Evolutionary conservation across 2,113 vertebrate genomes (phyloP), one percentile per base, ranked within the genome.

Genomic region (Parotia lawesii): DNA sequence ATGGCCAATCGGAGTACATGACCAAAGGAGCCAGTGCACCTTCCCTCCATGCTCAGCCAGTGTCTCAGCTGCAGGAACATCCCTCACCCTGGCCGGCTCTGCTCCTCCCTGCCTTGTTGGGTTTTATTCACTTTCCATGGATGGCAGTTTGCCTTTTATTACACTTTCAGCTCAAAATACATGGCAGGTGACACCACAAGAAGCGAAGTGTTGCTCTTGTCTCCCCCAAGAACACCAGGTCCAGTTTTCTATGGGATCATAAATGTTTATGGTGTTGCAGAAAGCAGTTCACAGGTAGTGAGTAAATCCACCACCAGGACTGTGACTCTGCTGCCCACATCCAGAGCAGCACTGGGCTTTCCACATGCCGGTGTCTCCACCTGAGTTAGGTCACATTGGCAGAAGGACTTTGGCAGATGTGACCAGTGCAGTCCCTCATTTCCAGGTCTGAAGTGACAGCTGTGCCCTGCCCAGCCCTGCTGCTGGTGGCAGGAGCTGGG

Each of bases 291-390:
- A 62, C 7, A 67, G 75, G 44, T 3, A 74, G 37, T 20, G 40
- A 76, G 67, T 69, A 73, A 85, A 86, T 91, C 84, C 53, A 69
- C 18, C 57, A 21, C 25, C 5, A 1, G 47, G 31, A 62, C 86
- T 56, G 19, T 29, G 15, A 45, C 33, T 31, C 4, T 14, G 1
- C 8, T 75, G 54, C 53, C 58, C n/a, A 11, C 50, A 4, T 6
- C 10, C 40, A 40, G 40, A 40, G 40, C 40, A 40, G 40, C 40
- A 9, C 56, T 17, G 83, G 44, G 33, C 54, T 69, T 48, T 10
- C 20, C 1, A 0, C 0, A 2, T 2, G 2, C 64, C 0, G 0
- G 9, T 4, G 3, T 31, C 58, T 22, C 12, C 2, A 21, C 47
- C 25, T 11, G 35, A 47, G 57, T 5, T 28, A 45, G 33, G 69